Evolutionary conservation across 2,888 invertebrate genomes (phyloP), one percentile per base, ranked within the genome.

Genomic region (Ctena decussata): DNA sequence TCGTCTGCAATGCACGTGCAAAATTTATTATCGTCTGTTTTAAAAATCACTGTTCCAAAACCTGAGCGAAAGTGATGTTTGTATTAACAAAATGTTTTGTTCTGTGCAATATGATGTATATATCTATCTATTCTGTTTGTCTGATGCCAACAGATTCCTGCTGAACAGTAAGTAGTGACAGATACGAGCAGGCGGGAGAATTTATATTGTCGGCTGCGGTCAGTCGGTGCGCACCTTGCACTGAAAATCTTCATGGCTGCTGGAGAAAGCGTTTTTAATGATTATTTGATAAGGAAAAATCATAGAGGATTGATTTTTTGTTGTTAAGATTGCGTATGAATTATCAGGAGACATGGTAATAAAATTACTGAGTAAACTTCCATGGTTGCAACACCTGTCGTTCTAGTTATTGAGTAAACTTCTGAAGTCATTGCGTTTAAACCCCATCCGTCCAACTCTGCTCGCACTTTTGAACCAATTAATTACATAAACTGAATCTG

Each of bases 201-300:
- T 65, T 65, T 65, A 65, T 65, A 65, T 24, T 65, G 65, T 65
- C 35, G 65, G 32, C 65, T 65, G 32, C 65, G 65, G 65, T 65
- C 65, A 65, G 18, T 18, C 65, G 65, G 65, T 65, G 30, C 65
- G 65, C 18, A 30, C 65, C 65, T 8, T 35, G 65, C 65, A 65
- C 65, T 65, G 18, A 65, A 65, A 11, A 35, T 35, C 32, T 65
- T 24, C 5, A n/a, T 18, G 53, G 53, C 21, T 53, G 18, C 5
- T 5, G 53, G 21, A 53, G 21, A 53, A 53, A 53, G 21, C 6
- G 15, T 41, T 15, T 53, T 53, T 53, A 53, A 53, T 53, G 53
- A 53, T 53, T 53, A 53, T 53, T 53, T 53, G 21, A 53, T 53
- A 8, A 21, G 21, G 8, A 53, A 53, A 53, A 53, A 8, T 53